These are phyloP conservation scores for Dendrolimus houi DNA, from an alignment of 2,888 invertebrate genomes.

Conservation along the genomic window DNA sequence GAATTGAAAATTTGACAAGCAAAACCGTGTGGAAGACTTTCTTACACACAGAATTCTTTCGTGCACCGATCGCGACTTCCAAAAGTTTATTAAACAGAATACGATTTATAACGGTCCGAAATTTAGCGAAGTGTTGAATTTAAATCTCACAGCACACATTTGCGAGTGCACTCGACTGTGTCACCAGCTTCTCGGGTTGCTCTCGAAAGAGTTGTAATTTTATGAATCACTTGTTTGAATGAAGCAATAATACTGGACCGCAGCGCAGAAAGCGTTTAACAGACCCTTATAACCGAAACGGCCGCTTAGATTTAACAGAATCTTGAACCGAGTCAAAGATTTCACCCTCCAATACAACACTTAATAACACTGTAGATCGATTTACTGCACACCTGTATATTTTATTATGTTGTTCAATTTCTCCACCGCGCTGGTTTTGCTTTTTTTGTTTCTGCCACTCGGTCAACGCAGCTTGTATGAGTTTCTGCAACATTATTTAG, in stretches of 20 bases:
- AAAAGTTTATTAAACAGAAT: too few relatives aligned
- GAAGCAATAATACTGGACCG: conserved; percentile 54
- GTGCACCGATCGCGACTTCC: too few relatives aligned
- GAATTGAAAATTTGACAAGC: too few relatives aligned
- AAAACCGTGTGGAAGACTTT: too few relatives aligned
- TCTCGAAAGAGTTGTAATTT: conserved; percentile 62
- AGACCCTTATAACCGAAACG: conserved; percentile 33
- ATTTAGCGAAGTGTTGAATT: conserved; percentile 21
- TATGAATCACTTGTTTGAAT: conserved; percentile 73
- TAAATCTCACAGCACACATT: conserved; percentile 37
- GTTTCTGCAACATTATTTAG: neutral
- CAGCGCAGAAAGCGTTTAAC: conserved; percentile 38
- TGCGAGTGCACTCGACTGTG: conserved; percentile 47
- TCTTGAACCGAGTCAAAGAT: conserved; percentile 35
- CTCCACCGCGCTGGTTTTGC: neutral
- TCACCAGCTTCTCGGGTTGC: conserved; percentile 49
- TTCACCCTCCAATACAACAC: conserved; percentile 52
- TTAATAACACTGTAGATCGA: conserved; percentile 34
- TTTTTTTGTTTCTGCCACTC: neutral
- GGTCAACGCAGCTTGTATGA: too few relatives aligned
- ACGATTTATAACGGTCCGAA: too few relatives aligned
- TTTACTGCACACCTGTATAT: conserved; percentile 11
- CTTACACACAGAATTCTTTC: too few relatives aligned
- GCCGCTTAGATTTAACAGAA: conserved; percentile 28
- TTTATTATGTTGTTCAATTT: conserved; percentile 11